Base-by-base conservation (phyloP, 2,797 vertebrate genomes). In the Myiothlypis chrysogaster region DNA sequence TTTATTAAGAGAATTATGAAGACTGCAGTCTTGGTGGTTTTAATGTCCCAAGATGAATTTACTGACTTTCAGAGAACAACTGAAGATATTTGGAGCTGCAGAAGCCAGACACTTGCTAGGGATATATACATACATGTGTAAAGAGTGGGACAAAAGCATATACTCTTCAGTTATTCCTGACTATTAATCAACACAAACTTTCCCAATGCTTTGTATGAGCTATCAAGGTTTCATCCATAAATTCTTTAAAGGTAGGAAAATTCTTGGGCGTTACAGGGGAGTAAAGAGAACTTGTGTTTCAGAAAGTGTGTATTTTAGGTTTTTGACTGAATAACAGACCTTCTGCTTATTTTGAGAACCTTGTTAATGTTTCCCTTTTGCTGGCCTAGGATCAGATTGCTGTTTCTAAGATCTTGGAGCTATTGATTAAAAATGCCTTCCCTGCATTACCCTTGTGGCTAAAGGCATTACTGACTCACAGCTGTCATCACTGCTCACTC, bases 201-300 rank as follows among this genome's bases (percentile, higher is more conserved):
- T 35, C n/a, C 22, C 14, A 35, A 0, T 63, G 49, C 11, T 50
- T 28, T 23, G 4, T 57, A 43, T 39, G 35, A 84, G 9, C 52
- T 78, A 4, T 55, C 9, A 47, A 47, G 24, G 30, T 64, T 84
- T 89, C 17, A 28, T 41, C 37, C 10, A 3, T 32, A 47, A n/a
- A 9, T 66, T 56, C 34, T 15, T 44, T 44, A 27, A 71, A 49
- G 57, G 23, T 49, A 23, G 21, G 49, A 56, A 44, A 70, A 23
- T n/a, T 32, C 24, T 55, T 46, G 11, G 5, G 43, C 0, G 0
- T 12, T 2, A 4, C 9, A 14, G 9, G 16, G 25, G 5, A 50
- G 5, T 63, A 23, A 65, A 69, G 44, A 73, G 39, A 92, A 66
- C 18, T 25, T 30, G 5, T 32, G 20, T 63, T 81, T 71, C 34